Conservation (phyloP, 2,113 vertebrate species). For the Cygnus buccinator region DNA sequence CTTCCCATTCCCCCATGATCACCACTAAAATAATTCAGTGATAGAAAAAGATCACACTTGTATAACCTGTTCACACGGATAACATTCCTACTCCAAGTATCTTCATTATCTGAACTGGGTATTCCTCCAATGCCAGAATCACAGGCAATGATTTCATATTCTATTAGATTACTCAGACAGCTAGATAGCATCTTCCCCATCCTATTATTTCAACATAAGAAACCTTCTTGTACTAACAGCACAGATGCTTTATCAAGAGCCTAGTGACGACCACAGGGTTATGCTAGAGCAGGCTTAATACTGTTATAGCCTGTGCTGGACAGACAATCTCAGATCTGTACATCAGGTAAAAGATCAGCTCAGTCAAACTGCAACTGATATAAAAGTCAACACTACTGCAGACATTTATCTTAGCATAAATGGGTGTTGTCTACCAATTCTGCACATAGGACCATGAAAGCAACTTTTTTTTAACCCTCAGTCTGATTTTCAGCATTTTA, state of each 20-base stretch:
- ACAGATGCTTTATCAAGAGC: not conserved
- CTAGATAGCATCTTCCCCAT: not conserved
- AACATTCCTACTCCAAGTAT: not conserved
- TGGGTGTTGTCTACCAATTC: not conserved
- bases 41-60: not conserved
- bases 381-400: not conserved
- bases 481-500: not conserved
- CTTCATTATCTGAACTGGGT: not conserved
- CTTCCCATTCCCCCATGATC: not conserved
- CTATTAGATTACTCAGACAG: not conserved
- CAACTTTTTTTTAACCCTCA: not conserved
- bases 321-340: not conserved
- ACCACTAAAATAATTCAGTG: not conserved
- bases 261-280: not conserved
- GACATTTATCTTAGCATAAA: not conserved
- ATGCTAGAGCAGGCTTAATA: not conserved
- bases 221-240: not conserved
- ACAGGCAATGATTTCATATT: not conserved
- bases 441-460: not conserved
- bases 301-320: not conserved
- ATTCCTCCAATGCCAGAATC: not conserved
- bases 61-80: not conserved
- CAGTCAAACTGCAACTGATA: not conserved
- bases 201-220: not conserved
- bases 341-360: not conserved